phyloP scores from a whole-genome alignment of 1,140 invertebrate genomes.

The Hylyphantes graminicola region DNA sequence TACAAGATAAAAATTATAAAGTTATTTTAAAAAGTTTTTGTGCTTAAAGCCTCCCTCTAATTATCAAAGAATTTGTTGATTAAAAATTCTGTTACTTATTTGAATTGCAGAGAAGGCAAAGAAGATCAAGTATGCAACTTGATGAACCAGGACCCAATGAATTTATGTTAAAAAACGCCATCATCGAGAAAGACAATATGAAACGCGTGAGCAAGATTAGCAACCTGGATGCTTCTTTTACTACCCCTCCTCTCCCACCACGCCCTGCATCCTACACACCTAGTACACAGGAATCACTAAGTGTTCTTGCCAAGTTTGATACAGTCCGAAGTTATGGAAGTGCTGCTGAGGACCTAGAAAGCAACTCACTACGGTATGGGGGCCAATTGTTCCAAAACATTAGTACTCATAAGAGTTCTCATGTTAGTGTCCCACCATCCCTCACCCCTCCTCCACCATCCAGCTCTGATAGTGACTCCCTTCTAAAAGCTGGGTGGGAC shows the following conservation, averaged over 20 bases:
- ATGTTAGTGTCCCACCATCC: conserved; percentile 67
- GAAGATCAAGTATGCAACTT: conserved; percentile 43
- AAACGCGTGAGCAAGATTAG: conserved; percentile 54
- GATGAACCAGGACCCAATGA: conserved; percentile 61
- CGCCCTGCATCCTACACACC: conserved; percentile 84
- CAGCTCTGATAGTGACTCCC: conserved; percentile 55
- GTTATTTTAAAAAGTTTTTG: no score
- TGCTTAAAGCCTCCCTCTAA: no score
- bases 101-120: conserved; percentile 20
- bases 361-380: conserved; percentile 75
- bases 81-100: not conserved
- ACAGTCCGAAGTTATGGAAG: conserved; percentile 91
- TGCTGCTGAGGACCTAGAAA: conserved; percentile 89
- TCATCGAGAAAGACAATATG: conserved; percentile 63
- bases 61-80: not conserved
- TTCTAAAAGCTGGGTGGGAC: conserved; percentile 63
- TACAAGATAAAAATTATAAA: no score
- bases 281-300: conserved; percentile 73
- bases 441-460: conserved; percentile 64
- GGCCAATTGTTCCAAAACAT: conserved; percentile 78
- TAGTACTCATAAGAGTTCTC: conserved; percentile 64
- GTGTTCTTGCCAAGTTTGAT: conserved; percentile 79
- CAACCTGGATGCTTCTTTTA: conserved; percentile 66
- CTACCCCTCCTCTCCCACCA: conserved; percentile 74
- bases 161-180: conserved; percentile 67